Conservation (phyloP, 2,888 invertebrate species). For the Gastracanthus pulcherrimus region DNA sequence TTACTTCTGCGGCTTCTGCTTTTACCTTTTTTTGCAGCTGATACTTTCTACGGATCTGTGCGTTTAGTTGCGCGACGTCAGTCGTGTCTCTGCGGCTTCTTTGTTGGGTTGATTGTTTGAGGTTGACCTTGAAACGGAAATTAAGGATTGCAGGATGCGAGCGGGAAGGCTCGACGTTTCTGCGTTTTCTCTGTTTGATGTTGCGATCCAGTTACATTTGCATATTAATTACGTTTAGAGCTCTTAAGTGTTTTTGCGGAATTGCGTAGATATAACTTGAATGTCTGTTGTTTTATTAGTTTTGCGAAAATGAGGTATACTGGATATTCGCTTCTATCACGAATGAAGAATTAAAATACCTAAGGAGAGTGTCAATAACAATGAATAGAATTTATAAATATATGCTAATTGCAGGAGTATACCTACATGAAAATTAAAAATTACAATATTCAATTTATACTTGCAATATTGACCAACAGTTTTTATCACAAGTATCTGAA, state of each 20-base stretch:
- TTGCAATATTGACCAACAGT: too few relatives aligned
- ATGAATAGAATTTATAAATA: too few relatives aligned
- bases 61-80: not conserved
- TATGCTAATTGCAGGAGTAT: too few relatives aligned
- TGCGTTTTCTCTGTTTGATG: not conserved
- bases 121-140: constrained; percentile 42
- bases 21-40: not conserved
- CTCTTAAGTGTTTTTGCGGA: not conserved
- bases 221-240: not conserved
- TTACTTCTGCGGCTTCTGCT: constrained; percentile 4
- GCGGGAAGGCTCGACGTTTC: not conserved
- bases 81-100: not conserved
- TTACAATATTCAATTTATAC: too few relatives aligned
- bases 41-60: constrained; percentile 23
- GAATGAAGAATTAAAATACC: too few relatives aligned
- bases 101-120: not conserved
- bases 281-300: not conserved
- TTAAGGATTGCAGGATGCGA: not conserved
- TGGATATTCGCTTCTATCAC: too few relatives aligned
- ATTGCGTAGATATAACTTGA: not conserved
- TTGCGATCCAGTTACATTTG: not conserved
- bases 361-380: too few relatives aligned
- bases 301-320: not conserved
- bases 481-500: too few relatives aligned
- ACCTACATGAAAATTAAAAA: too few relatives aligned